Conservation (phyloP, 2,888 invertebrate species). For the Archips crataeganus region DNA sequence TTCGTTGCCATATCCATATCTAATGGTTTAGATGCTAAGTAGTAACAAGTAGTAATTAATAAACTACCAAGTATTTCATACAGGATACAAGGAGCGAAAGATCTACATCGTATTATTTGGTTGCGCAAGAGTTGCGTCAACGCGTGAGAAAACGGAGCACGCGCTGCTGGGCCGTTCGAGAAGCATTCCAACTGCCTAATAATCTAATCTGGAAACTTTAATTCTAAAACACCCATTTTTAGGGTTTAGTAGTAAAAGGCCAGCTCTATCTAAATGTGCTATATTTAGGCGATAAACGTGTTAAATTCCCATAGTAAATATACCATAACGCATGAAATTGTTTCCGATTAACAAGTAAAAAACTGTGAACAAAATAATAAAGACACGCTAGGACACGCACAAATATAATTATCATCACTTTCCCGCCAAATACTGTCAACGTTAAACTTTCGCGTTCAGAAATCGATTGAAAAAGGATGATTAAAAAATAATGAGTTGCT, state of each 20-base stretch:
- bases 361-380: background rate
- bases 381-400: slow-evolving; percentile 10
- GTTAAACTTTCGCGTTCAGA: slow-evolving; percentile 47
- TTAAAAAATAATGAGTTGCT: slow-evolving; percentile 62
- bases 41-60: background rate
- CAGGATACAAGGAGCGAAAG: slow-evolving; percentile 1
- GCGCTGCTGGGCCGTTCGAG: background rate
- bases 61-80: background rate
- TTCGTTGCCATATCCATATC: too few species aligned
- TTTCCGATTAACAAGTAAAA: background rate
- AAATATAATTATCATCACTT: slow-evolving; percentile 14
- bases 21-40: too few species aligned
- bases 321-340: background rate
- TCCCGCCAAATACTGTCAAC: slow-evolving; percentile 41
- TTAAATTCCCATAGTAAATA: background rate
- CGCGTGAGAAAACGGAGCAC: slow-evolving; percentile 3
- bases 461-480: slow-evolving; percentile 53
- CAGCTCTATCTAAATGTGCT: background rate
- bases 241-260: too few species aligned
- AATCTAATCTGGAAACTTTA: too few species aligned
- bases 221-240: too few species aligned
- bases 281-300: background rate
- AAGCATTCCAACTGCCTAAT: background rate
- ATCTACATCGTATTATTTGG: background rate
- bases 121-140: slow-evolving; percentile 9